Conservation (phyloP, 2,113 vertebrate genomes). For the Pseudorectes ferrugineus region DNA sequence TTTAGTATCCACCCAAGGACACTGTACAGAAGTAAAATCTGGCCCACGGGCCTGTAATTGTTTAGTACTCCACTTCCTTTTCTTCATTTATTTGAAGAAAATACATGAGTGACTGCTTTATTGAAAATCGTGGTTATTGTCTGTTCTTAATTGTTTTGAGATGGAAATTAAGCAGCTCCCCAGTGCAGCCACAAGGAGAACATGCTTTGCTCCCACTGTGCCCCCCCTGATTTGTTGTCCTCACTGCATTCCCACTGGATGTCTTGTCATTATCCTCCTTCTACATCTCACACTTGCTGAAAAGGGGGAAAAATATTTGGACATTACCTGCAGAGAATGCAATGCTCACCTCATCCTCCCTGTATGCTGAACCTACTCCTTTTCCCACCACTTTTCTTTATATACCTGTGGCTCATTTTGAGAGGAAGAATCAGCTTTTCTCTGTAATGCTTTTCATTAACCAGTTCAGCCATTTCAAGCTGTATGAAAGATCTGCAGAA, state of each 20-base stretch:
- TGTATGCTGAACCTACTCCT: neutral
- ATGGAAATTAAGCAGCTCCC: neutral
- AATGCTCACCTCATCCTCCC: neutral
- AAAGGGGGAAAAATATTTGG: neutral
- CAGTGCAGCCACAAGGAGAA: neutral
- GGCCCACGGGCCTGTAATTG: constrained; percentile 14
- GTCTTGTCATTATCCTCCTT: neutral
- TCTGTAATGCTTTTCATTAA: neutral
- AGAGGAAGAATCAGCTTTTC: neutral
- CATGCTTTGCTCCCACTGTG: neutral
- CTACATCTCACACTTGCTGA: neutral
- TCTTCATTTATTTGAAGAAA: constrained; percentile 37
- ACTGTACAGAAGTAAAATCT: neutral
- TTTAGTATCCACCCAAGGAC: constrained; percentile 20
- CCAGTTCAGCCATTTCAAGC: neutral
- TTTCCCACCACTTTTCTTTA: neutral
- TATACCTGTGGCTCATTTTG: neutral
- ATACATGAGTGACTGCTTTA: neutral
- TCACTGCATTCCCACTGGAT: neutral
- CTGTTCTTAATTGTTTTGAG: constrained; percentile 11
- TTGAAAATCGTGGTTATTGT: constrained; percentile 22
- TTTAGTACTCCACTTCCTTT: neutral
- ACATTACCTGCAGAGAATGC: neutral
- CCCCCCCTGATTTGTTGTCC: neutral
- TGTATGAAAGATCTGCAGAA: neutral